Conservation (phyloP, 2,797 vertebrate species). For the Falco cherrug region DNA sequence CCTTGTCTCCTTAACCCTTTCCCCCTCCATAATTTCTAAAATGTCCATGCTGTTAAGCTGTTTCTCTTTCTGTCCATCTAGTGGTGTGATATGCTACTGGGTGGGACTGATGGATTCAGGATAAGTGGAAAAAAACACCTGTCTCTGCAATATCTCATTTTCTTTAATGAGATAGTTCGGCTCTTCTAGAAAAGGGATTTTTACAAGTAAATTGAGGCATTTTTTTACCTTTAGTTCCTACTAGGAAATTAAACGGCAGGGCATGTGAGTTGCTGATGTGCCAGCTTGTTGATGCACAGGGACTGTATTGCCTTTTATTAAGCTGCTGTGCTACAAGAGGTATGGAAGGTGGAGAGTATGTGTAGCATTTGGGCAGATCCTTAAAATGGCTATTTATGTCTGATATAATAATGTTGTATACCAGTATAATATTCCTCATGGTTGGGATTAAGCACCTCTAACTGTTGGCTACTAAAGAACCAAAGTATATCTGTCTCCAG, state of each 20-base stretch:
- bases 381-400: not conserved
- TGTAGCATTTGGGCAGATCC: not conserved
- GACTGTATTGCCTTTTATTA: not conserved
- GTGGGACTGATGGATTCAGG: not conserved
- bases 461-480: not conserved
- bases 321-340: not conserved
- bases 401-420: accelerated
- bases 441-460: not conserved
- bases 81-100: not conserved
- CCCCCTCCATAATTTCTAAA: not conserved
- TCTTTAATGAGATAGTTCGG: not conserved
- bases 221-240: not conserved
- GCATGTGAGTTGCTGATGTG: accelerated
- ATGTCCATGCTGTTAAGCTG: accelerated
- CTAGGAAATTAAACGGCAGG: not conserved
- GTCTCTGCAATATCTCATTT: not conserved
- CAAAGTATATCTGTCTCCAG: not conserved
- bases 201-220: not conserved
- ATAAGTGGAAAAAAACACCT: not conserved
- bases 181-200: not conserved
- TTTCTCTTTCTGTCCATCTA: not conserved
- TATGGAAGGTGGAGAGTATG: not conserved
- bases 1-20: not conserved
- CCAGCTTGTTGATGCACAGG: not conserved
- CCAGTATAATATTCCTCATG: accelerated